Base-by-base conservation (phyloP, 2,888 invertebrate genomes). In the Zygogramma bicolorata region DNA sequence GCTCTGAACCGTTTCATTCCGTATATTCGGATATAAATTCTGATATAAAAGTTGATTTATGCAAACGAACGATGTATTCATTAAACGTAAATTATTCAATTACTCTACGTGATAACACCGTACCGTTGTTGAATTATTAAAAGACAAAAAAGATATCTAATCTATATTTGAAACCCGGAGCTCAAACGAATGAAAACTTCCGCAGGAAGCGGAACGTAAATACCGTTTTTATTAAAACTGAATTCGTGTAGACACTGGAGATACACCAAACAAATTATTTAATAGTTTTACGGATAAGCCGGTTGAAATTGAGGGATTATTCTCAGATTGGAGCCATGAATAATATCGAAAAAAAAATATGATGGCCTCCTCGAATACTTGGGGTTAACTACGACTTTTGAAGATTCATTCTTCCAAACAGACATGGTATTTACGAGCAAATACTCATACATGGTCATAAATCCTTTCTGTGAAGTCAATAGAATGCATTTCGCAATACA, bases 211-310 rank as follows among this genome's bases (percentile, higher is more conserved):
- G 53, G 53, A 53, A 53, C 53, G 53, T n/a, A 53, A 53, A 53
- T 53, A 27, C 53, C 53, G 53, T 53, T 53, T 53, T 53, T 53
- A 53, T 53, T 53, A 53, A 53, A 53, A 53, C 53, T 53, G 53
- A 53, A 27, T n/a, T 53, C 25, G 25, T 53, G 25, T 27, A 25
- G 15, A 53, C 53, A 25, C 5, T 49, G 22, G 7, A 53, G 53
- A 53, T 53, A 53, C 13, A 25, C 25, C n/a, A 27, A 15, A 53
- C 53, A 53, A 25, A 53, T 53, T n/a, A 53, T 53, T 22, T 53
- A 27, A 53, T 53, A 53, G 53, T 53, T 53, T 27, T 3, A 0
- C 53, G 13, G 13, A 53, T 53, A 27, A 22, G 15, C 53, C 27
- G n/a, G 10, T 13, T 25, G 6, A n/a, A 25, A 27, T 53, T 27